Percentiles rank a stretch among this genome's conserved stretches.
Evolutionary conservation across 2,113 vertebrate species (phyloP).

Genomic region (Notiomystis cincta): DNA sequence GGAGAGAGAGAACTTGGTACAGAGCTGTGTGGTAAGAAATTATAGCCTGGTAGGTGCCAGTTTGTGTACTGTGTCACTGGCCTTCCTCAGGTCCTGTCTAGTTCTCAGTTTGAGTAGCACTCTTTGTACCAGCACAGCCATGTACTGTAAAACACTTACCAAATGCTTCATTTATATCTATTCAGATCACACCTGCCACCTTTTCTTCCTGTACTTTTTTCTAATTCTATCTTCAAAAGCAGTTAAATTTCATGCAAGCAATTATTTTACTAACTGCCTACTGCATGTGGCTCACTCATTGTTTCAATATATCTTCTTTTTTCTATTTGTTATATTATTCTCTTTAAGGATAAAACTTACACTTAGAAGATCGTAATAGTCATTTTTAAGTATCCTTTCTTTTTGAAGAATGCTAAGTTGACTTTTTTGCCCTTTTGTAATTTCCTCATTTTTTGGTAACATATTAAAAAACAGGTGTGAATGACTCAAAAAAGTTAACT

Average conservation of each 20-base stretch:
- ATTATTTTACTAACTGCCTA: constrained; percentile 44
- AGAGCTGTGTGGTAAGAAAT: not conserved
- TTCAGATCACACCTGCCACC: constrained; percentile 13
- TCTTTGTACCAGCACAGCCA: not conserved
- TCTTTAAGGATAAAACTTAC: not conserved
- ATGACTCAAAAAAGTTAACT: not conserved
- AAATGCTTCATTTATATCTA: not conserved
- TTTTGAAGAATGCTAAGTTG: not conserved
- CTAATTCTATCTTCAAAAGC: constrained; percentile 32
- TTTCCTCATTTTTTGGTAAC: not conserved
- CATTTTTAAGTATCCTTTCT: not conserved
- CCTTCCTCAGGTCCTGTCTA: not conserved
- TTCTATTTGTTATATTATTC: not conserved
- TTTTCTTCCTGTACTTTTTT: constrained; percentile 31
- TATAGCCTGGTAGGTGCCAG: not conserved
- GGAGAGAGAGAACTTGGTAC: not conserved
- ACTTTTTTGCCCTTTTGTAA: constrained; percentile 17
- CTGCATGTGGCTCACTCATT: constrained; percentile 17
- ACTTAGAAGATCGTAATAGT: not conserved
- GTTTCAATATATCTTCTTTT: constrained; percentile 10
- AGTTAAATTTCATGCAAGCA: constrained; percentile 25
- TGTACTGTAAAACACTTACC: not conserved
- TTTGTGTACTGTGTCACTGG: not conserved
- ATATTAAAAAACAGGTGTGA: not conserved
- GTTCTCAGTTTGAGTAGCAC: not conserved